Evolutionary conservation across 2,888 invertebrate species (phyloP), one percentile per base, ranked within the genome.

Genomic region (Spilosoma lubricipeda): DNA sequence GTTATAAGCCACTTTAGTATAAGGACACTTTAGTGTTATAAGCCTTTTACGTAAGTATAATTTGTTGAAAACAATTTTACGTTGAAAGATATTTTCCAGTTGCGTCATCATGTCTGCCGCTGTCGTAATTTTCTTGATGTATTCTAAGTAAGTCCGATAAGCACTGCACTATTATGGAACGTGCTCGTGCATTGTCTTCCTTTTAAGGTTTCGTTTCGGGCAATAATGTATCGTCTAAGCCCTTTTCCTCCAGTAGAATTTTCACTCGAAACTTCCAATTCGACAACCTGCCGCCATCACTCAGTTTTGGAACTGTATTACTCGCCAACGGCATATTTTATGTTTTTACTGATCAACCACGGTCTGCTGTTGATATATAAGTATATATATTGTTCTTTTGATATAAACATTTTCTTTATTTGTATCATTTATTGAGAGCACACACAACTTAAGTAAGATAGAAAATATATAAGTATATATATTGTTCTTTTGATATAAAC

Each of bases 91-190:
- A n/a, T 11, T n/a, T 63, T 63, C 2, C 20, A 63, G n/a, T 63
- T n/a, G 39, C 39, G 56, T 56, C 56, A 23, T 23, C 56, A 56
- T 56, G 23, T n/a, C n/a, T 8, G 56, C 56, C n/a, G 56, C 56
- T 5, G 56, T 59, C 23, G 23, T 59, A 59, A n/a, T n/a, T n/a
- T 59, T 59, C 9, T n/a, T 59, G 3, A 59, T 9, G n/a, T n/a
- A 23, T n/a, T 59, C 56, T n/a, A 59, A 23, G 23, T n/a, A 56
- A n/a, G 23, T 59, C 56, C 4, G 56, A 59, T 59, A 59, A 9
- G 56, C 56, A 59, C n/a, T 59, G 56, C 20, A 59, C 56, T 59
- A 59, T 59, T n/a, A 59, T 59, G n/a, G 56, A 59, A 23, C n/a
- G 23, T 4, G n/a, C 56, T 59, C n/a, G 23, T 59, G 56, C 56